Conservation (phyloP, 2,888 invertebrate genomes). For the Synanthedon tipuliformis region DNA sequence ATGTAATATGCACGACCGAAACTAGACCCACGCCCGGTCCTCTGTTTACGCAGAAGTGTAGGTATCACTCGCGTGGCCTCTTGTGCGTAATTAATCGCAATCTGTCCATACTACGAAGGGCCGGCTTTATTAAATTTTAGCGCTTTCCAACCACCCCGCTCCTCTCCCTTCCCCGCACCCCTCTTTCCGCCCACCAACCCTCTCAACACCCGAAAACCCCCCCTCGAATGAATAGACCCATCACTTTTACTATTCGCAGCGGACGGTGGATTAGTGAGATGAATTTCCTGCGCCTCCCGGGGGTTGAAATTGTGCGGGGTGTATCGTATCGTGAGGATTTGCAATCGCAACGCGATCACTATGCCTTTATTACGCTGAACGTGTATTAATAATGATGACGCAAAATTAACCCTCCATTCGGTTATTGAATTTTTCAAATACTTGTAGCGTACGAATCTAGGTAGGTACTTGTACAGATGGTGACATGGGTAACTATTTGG, state of each 20-base stretch:
- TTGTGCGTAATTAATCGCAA: conserved; percentile 55
- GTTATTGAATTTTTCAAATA: no score
- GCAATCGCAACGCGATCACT: not conserved
- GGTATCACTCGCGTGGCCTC: not conserved
- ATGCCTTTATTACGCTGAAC: not conserved
- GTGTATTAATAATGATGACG: not conserved
- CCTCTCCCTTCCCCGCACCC: conserved; percentile 12
- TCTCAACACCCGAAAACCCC: conserved; percentile 12
- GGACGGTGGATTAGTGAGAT: conserved; percentile 60
- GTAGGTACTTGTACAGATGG: no score
- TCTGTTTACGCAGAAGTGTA: conserved; percentile 15
- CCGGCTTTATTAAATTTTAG: conserved; percentile 69
- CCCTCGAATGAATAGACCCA: conserved; percentile 55
- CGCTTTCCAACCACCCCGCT: conserved; percentile 40
- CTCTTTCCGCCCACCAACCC: conserved; percentile 11
- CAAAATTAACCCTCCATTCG: not conserved
- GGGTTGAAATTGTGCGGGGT: conserved; percentile 45
- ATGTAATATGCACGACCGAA: conserved; percentile 40
- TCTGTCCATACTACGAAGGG: conserved; percentile 38
- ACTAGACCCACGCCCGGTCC: conserved; percentile 17
- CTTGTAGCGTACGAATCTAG: no score
- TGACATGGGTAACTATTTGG: no score
- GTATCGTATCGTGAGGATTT: conserved; percentile 41
- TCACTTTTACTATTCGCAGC: conserved; percentile 68
- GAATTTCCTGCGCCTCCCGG: conserved; percentile 54